Evolutionary conservation across 2,888 invertebrate genomes (phyloP).

Genomic region (Empis livida): DNA sequence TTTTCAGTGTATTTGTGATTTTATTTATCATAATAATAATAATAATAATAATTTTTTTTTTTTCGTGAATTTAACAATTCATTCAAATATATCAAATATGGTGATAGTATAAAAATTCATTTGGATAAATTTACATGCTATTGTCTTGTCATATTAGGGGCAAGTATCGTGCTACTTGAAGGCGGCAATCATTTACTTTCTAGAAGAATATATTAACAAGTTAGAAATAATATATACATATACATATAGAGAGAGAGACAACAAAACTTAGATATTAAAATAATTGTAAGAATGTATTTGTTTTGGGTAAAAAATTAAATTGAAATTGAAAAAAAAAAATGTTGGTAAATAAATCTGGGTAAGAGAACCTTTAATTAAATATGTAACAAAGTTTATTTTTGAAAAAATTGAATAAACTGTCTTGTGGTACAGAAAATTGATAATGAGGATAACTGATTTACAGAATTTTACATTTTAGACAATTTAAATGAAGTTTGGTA

Average conservation of each 20-base stretch:
- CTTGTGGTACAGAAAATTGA: too few relatives aligned
- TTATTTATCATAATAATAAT: background rate
- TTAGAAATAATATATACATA: background rate
- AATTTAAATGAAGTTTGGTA: too few relatives aligned
- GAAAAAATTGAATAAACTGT: too few relatives aligned
- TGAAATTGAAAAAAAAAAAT: too few relatives aligned
- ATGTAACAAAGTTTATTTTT: background rate
- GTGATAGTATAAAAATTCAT: background rate
- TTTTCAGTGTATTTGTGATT: background rate
- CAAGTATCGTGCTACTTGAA: conserved; percentile 2
- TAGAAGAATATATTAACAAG: background rate
- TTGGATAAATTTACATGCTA: conserved; percentile 4
- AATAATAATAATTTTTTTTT: background rate
- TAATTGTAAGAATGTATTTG: background rate
- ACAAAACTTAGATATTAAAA: background rate
- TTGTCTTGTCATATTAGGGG: conserved; percentile 5
- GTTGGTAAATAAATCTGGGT: background rate
- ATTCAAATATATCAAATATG: background rate
- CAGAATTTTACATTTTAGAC: too few relatives aligned
- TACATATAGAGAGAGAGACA: background rate
- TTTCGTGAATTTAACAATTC: background rate
- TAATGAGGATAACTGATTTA: too few relatives aligned
- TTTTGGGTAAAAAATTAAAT: background rate
- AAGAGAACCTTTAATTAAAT: background rate
- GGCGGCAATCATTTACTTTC: conserved; percentile 1